Evolutionary conservation across 2,888 invertebrate species (phyloP).

Genomic region (Laothoe populi): DNA sequence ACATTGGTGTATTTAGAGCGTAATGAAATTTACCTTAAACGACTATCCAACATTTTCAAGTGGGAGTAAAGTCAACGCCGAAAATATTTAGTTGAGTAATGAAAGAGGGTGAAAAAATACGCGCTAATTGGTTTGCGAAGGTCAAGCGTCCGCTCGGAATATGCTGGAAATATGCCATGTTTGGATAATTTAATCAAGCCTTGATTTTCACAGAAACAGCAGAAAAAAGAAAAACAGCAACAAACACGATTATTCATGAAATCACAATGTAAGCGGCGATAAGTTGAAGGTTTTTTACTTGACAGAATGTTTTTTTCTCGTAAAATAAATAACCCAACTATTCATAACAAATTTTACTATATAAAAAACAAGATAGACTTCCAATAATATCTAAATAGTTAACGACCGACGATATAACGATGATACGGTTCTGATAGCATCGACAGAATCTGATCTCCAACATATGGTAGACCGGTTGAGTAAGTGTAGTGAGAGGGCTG

Average conservation of each 20-base stretch:
- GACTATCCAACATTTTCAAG: not conserved
- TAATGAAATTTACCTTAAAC: not conserved
- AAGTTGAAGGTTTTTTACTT: not conserved
- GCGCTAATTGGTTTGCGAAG: constrained; percentile 18
- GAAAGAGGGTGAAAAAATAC: not conserved
- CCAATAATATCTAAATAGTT: no score
- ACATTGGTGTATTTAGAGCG: not conserved
- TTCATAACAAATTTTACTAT: not conserved
- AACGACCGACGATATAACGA: no score
- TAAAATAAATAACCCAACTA: not conserved
- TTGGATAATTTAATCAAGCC: constrained; percentile 17
- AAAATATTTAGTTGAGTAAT: not conserved
- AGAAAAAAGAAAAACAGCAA: constrained; percentile 4
- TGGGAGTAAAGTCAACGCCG: not conserved
- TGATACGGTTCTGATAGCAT: no score
- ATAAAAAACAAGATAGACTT: not conserved
- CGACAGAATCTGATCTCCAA: no score
- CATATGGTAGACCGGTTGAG: no score
- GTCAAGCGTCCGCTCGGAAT: constrained; percentile 6
- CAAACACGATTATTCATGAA: constrained; percentile 8
- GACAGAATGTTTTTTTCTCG: not conserved
- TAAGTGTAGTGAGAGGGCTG: no score
- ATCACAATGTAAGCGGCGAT: not conserved
- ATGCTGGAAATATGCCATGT: constrained; percentile 22
- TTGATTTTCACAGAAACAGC: constrained; percentile 14